phyloP scores from a whole-genome alignment of 2,888 invertebrate genomes.

The Phyto melanocephala region DNA sequence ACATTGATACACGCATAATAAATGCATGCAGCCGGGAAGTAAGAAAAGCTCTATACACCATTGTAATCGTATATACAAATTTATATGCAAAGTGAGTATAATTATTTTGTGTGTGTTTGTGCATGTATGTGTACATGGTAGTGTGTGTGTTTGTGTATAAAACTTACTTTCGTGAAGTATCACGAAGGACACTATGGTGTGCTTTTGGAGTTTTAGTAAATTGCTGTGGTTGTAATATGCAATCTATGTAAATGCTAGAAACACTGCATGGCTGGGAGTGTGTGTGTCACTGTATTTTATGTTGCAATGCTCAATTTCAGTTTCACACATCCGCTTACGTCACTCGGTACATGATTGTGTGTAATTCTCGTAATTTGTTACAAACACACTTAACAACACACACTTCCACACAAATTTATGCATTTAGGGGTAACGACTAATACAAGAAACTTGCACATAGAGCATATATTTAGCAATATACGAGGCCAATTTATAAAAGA shows the following conservation, averaged over 20 bases:
- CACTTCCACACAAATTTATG: no score
- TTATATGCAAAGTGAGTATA: background rate
- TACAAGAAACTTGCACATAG: background rate
- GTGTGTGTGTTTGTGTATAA: background rate
- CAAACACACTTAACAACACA: background rate
- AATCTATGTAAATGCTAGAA: constrained; percentile 43
- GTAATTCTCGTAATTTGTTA: constrained; percentile 36
- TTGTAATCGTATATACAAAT: constrained; percentile 2
- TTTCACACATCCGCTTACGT: constrained; percentile 75
- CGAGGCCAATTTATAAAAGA: no score
- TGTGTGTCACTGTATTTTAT: constrained; percentile 55
- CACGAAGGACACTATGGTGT: constrained; percentile 51
- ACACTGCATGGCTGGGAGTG: background rate
- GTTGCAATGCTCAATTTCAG: constrained; percentile 76
- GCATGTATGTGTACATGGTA: background rate
- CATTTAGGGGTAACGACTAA: constrained; percentile 1
- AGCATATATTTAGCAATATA: background rate
- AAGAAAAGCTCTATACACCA: constrained; percentile 50
- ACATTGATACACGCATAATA: constrained; percentile 18
- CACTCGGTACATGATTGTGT: constrained; percentile 31
- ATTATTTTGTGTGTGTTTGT: no score
- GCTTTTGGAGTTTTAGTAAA: background rate
- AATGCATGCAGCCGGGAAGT: constrained; percentile 43
- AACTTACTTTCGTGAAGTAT: background rate
- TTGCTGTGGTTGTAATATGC: constrained; percentile 11